Percentiles rank a stretch among this genome's conserved stretches.
Evolutionary conservation across 2,797 vertebrate genomes (phyloP).

Genomic region (Syndactyla subalaris): DNA sequence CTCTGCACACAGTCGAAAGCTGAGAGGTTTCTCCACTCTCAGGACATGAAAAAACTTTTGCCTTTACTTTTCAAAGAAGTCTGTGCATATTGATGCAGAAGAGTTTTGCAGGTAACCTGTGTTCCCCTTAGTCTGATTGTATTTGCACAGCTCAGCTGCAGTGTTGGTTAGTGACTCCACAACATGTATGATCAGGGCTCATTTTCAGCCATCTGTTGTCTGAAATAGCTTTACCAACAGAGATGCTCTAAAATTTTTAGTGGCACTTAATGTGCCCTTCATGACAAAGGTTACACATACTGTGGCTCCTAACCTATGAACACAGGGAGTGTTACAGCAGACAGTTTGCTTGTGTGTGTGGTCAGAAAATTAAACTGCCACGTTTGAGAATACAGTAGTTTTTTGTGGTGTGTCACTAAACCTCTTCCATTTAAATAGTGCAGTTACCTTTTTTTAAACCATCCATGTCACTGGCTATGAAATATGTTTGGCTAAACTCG

Average conservation of each 20-base stretch:
- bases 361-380: not conserved
- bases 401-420: not conserved
- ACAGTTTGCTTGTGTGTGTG: not conserved
- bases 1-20: not conserved
- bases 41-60: not conserved
- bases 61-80: not conserved
- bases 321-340: not conserved
- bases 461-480: not conserved
- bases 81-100: not conserved
- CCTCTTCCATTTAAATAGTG: not conserved
- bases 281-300: not conserved
- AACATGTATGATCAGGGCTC: not conserved
- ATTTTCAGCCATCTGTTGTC: not conserved
- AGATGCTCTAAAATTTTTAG: not conserved
- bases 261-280: not conserved
- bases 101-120: not conserved
- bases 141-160: not conserved
- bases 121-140: not conserved
- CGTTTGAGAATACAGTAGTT: not conserved
- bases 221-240: conserved; percentile 23
- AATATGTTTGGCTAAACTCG: not conserved
- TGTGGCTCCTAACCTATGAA: not conserved
- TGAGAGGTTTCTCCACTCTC: not conserved
- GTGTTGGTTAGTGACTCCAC: not conserved
- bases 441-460: not conserved